Evolutionary conservation across 2,888 invertebrate species (phyloP).

Genomic region (Ethmia dodecea): DNA sequence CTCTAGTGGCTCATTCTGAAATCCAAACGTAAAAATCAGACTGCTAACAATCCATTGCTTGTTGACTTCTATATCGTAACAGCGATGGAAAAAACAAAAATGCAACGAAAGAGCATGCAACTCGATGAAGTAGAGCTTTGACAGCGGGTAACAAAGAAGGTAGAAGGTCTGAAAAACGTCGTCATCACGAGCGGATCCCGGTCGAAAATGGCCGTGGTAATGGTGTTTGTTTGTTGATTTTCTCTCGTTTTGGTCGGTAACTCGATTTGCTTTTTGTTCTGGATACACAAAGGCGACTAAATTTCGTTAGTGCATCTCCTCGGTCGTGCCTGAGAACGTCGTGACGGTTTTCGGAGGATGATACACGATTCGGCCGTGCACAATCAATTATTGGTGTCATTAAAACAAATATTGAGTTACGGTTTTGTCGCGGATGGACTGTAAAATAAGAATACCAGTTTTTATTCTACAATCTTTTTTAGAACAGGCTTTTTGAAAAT

Average conservation of each 20-base stretch:
- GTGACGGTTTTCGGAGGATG: constrained; percentile 41
- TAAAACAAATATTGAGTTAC: constrained; percentile 72
- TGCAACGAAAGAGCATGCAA: constrained; percentile 36
- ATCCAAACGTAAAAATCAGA: not conserved
- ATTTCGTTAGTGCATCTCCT: constrained; percentile 59
- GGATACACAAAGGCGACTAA: constrained; percentile 59
- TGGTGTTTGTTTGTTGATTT: constrained; percentile 74
- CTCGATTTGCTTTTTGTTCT: constrained; percentile 75
- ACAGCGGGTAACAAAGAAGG: constrained; percentile 11
- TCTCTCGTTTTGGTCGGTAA: constrained; percentile 70
- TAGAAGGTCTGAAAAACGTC: constrained; percentile 53
- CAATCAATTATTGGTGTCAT: constrained; percentile 66
- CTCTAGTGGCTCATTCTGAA: constrained; percentile 12
- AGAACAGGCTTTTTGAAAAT: too few relatives aligned
- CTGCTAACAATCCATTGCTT: constrained; percentile 27
- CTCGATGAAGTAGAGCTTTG: not conserved
- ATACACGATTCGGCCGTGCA: constrained; percentile 47
- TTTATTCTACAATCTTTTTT: too few relatives aligned
- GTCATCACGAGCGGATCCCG: constrained; percentile 69
- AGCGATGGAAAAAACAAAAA: not conserved
- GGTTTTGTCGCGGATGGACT: constrained; percentile 44
- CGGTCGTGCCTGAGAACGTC: constrained; percentile 52
- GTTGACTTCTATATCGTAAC: too few relatives aligned
- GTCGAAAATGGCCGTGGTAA: constrained; percentile 71
- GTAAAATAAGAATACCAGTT: too few relatives aligned